A percentile compares a stretch with the other conserved stretches of the same genome.
phyloP scores from a whole-genome alignment of 2,113 vertebrate genomes.

The Vidua macroura region DNA sequence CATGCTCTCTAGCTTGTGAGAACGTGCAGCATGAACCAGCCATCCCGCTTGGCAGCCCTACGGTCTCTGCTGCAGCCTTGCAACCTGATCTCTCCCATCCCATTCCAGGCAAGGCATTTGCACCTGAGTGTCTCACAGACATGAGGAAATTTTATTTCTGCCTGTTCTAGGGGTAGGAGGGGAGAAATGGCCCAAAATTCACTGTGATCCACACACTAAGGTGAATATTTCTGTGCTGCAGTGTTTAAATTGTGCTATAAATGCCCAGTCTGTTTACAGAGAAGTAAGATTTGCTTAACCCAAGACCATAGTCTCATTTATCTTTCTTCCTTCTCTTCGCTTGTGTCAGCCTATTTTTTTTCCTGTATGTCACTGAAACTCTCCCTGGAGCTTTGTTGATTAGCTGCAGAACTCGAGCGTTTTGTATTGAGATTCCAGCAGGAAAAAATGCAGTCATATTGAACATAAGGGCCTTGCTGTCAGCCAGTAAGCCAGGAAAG shows the following conservation, averaged over 20 bases:
- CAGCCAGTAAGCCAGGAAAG: background rate
- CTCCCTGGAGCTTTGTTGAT: slow-evolving; percentile 34
- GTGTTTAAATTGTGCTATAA: background rate
- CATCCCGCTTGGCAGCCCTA: background rate
- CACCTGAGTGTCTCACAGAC: background rate
- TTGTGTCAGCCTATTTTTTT: slow-evolving; percentile 39
- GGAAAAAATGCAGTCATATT: background rate
- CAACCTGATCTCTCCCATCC: background rate
- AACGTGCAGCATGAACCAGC: background rate
- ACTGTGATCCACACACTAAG: background rate
- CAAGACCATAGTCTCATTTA: slow-evolving; percentile 42
- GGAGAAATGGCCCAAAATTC: background rate
- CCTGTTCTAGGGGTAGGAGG: background rate
- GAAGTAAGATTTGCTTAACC: slow-evolving; percentile 50
- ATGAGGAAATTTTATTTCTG: background rate
- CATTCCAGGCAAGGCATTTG: background rate
- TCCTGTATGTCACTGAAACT: slow-evolving; percentile 16
- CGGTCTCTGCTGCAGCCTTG: background rate
- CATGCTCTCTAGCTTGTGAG: background rate
- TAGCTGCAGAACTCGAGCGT: background rate
- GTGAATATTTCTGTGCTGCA: background rate
- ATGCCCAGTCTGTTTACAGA: slow-evolving; percentile 11
- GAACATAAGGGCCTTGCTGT: background rate
- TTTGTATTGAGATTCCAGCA: background rate
- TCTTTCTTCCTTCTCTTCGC: slow-evolving; percentile 21